These are phyloP conservation scores for Burhinus oedicnemus DNA, from an alignment of 2,113 vertebrate species.

Conservation along the genomic window DNA sequence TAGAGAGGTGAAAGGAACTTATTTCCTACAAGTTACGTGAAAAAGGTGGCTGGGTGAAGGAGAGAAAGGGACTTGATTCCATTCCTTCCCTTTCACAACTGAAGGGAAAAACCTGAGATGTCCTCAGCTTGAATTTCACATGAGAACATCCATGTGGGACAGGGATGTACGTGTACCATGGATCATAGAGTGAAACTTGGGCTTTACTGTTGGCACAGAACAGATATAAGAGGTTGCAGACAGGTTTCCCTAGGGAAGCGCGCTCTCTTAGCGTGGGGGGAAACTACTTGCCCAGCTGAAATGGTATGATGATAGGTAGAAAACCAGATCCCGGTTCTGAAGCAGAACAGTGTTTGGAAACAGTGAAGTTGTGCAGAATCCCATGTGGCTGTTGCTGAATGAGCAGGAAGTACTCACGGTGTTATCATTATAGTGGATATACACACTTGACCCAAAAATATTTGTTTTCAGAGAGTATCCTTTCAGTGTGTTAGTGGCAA, in stretches of 20 bases:
- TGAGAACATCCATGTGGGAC: rapidly evolving
- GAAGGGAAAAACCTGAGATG: not conserved
- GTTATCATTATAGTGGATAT: not conserved
- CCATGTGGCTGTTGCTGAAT: not conserved
- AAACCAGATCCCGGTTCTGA: not conserved
- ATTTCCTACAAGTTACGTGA: not conserved
- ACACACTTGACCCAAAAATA: not conserved
- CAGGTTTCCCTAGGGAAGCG: not conserved
- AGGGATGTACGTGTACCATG: rapidly evolving
- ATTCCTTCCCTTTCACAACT: not conserved
- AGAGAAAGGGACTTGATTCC: not conserved
- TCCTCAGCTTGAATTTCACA: not conserved
- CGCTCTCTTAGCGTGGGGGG: rapidly evolving
- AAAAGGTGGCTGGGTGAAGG: not conserved
- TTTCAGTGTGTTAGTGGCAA: constrained; percentile 16
- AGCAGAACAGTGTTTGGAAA: rapidly evolving
- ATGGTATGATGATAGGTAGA: not conserved
- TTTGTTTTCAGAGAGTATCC: constrained; percentile 13
- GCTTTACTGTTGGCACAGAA: not conserved
- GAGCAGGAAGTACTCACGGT: not conserved
- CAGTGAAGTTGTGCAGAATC: not conserved
- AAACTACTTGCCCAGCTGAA: not conserved
- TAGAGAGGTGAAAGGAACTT: not conserved
- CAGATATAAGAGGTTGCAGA: not conserved
- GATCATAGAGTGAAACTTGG: not conserved